Evolutionary conservation across 2,113 vertebrate genomes (phyloP), one percentile per base, ranked within the genome.

Genomic region (Gopherus flavomarginatus): DNA sequence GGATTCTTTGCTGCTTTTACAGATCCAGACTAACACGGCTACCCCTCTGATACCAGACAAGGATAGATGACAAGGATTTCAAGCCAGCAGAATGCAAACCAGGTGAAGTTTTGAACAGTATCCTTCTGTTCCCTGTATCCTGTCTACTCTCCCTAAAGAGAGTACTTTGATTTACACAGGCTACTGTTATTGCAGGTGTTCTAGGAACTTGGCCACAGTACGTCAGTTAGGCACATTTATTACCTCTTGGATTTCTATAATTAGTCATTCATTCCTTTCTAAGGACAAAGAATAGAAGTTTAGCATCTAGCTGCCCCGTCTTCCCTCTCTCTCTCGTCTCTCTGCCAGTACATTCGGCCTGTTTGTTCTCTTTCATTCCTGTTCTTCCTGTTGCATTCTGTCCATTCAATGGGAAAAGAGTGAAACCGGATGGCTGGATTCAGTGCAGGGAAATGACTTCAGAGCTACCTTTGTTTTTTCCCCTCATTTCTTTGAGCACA

Each of bases 381-480:
- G 91, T 98, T 98, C 99, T 99, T 99, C 99, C 99, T 99, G 99
- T 98, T 97, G 98, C 98, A 98, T 99, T 98, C 98, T 98, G 98
- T 98, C 98, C 95, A 98, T 98, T 99, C 99, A 99, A 98, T 98
- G 98, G 98, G 98, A 98, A 97, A 98, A 97, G 98, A 97, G 98
- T 79, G 96, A 98, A 98, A 98, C 98, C 98, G 98, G 98, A 99
- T 98, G 98, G 98, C 98, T 98, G 97, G 98, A 98, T 98, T 97
- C 97, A 98, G 98, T 97, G 95, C 89, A 93, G 98, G 99, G 99
- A 99, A 99, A 98, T 98, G 98, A 98, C 98, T 99, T 99, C 98
- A 98, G 98, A 98, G 98, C 96, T 98, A 98, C 98, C 98, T 98
- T 98, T 98, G 98, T 99, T 97, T 95, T 56, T 56, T 19, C 91